A percentile compares a stretch with the other conserved stretches of the same genome.
Evolutionary conservation across 1,140 invertebrate genomes (phyloP).

Genomic region (Argopecten irradians): DNA sequence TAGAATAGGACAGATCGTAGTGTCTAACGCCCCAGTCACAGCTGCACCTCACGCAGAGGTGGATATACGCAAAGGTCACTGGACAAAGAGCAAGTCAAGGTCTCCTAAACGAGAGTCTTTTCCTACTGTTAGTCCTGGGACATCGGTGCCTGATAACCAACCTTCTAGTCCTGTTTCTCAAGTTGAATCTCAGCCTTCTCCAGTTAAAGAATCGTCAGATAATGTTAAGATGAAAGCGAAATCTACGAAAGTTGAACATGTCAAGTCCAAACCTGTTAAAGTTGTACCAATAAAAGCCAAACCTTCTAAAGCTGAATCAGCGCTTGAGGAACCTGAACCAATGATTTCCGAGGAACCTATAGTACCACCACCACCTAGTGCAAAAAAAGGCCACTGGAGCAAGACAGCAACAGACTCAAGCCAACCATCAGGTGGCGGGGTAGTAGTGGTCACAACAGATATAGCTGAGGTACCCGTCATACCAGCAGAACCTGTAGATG

Average conservation of each 20-base stretch:
- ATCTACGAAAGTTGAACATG: background rate
- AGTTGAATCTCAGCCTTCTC: background rate
- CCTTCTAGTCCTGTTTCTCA: background rate
- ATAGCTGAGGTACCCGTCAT: background rate
- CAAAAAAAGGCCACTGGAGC: background rate
- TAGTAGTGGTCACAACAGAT: background rate
- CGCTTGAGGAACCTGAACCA: background rate
- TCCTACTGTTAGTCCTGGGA: background rate
- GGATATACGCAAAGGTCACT: background rate
- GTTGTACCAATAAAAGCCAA: background rate
- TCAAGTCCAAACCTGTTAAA: background rate
- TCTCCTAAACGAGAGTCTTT: background rate
- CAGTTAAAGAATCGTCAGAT: background rate
- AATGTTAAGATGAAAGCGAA: background rate
- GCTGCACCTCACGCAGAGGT: background rate
- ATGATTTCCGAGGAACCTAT: background rate
- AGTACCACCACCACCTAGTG: background rate
- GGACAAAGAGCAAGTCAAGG: background rate
- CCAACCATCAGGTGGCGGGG: background rate
- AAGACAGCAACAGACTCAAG: background rate
- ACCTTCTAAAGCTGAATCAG: background rate
- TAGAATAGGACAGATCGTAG: background rate
- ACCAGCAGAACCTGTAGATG: background rate
- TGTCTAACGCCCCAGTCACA: background rate
- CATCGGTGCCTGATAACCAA: background rate